phyloP scores from a whole-genome alignment of 2,888 invertebrate genomes.

The Thereva unica region DNA sequence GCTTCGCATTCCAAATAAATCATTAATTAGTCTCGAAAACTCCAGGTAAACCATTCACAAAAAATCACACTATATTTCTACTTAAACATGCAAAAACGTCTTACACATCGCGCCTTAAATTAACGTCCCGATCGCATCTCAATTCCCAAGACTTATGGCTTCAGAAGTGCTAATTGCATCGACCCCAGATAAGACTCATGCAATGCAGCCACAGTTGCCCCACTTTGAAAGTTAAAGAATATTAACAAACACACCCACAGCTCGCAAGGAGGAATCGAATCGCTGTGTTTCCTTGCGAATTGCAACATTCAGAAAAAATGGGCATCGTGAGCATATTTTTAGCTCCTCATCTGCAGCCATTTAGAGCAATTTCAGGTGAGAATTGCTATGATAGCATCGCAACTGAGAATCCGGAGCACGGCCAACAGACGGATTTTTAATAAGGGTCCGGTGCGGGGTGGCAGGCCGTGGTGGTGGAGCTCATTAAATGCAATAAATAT shows the following conservation, averaged over 20 bases:
- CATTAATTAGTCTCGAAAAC: too few species aligned
- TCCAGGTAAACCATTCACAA: too few species aligned
- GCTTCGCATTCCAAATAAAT: too few species aligned
- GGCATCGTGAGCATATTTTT: conserved; percentile 31
- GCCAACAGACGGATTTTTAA: conserved; percentile 2
- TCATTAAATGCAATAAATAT: conserved; percentile 41
- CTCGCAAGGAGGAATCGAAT: neutral
- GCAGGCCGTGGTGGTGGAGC: conserved; percentile 18
- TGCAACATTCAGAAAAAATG: neutral
- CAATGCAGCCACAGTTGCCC: conserved; percentile 21
- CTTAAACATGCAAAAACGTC: conserved; percentile 18
- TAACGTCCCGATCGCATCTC: conserved; percentile 3
- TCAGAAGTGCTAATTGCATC: conserved; percentile 39
- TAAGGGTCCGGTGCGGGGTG: conserved; percentile 1
- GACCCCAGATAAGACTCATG: conserved; percentile 37
- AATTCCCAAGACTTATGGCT: conserved; percentile 22
- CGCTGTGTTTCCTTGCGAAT: neutral
- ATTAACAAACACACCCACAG: conserved; percentile 10
- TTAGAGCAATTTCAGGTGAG: conserved; percentile 41
- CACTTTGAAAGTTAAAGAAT: neutral
- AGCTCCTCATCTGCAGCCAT: conserved; percentile 37
- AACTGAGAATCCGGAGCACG: conserved; percentile 17
- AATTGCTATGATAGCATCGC: conserved; percentile 36
- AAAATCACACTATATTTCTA: too few species aligned
- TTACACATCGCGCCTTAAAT: conserved; percentile 10